These are phyloP conservation scores for Apolygus lucorum DNA, from an alignment of 1,140 invertebrate species.

Conservation along the genomic window DNA sequence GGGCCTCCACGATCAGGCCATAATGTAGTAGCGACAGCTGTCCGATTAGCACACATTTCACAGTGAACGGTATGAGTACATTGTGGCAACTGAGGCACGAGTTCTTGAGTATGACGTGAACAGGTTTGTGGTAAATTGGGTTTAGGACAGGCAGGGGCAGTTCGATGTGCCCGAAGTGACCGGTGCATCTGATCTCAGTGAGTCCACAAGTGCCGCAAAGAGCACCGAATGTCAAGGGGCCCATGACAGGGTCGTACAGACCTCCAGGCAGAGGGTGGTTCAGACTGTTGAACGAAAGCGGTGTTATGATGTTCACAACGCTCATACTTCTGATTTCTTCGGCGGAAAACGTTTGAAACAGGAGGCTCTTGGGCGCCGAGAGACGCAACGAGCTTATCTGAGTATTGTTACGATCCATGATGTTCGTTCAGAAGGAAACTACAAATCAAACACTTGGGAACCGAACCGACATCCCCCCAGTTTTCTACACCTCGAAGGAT, in stretches of 20 bases:
- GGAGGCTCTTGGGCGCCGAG: not conserved
- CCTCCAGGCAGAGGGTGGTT: slow-evolving; percentile 74
- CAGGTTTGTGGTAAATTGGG: slow-evolving; percentile 73
- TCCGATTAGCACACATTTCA: slow-evolving; percentile 55
- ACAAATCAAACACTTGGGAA: not conserved
- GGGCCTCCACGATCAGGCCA: slow-evolving; percentile 62
- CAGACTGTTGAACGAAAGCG: slow-evolving; percentile 73
- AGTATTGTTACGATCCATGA: not conserved
- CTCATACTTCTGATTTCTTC: slow-evolving; percentile 82
- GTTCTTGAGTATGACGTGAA: slow-evolving; percentile 57
- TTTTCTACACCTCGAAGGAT: too few species aligned
- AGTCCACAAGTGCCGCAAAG: slow-evolving; percentile 75
- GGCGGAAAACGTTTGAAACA: slow-evolving; percentile 38
- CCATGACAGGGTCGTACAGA: slow-evolving; percentile 74
- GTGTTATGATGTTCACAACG: slow-evolving; percentile 74
- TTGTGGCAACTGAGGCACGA: slow-evolving; percentile 61
- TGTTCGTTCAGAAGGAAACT: not conserved
- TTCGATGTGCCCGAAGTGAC: slow-evolving; percentile 92
- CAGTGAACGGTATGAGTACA: slow-evolving; percentile 53
- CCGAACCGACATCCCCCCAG: too few species aligned
- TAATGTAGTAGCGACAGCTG: slow-evolving; percentile 67
- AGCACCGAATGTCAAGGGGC: slow-evolving; percentile 43
- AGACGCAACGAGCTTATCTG: not conserved
- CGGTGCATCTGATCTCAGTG: slow-evolving; percentile 62
- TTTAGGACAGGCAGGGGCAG: slow-evolving; percentile 87